Evolutionary conservation across 2,888 invertebrate species (phyloP).

Genomic region (Orthosia incerta): DNA sequence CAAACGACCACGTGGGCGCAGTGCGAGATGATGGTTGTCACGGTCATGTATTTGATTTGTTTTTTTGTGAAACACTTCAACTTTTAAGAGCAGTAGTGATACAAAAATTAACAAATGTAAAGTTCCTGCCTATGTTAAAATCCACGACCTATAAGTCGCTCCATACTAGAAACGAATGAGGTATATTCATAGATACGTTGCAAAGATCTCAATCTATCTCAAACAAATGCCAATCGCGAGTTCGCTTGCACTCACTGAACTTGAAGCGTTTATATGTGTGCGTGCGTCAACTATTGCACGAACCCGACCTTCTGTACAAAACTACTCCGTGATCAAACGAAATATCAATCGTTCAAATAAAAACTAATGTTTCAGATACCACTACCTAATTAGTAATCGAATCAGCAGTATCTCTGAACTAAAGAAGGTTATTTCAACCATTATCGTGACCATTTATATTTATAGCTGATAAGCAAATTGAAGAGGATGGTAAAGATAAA

Average conservation of each 20-base stretch:
- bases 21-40: too few relatives aligned
- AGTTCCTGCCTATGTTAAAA: too few relatives aligned
- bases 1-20: too few relatives aligned
- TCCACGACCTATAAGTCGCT: too few relatives aligned
- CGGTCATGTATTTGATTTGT: too few relatives aligned
- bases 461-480: conserved; percentile 70
- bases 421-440: conserved; percentile 52
- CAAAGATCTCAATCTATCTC: too few relatives aligned
- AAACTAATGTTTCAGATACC: conserved; percentile 63
- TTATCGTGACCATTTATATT: conserved; percentile 70
- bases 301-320: neutral
- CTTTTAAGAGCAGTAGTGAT: too few relatives aligned
- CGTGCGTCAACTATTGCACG: neutral
- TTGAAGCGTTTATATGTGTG: neutral
- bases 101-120: too few relatives aligned
- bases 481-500: conserved; percentile 64
- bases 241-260: neutral
- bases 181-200: too few relatives aligned
- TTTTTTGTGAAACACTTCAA: too few relatives aligned
- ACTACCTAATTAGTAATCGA: conserved; percentile 61
- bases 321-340: conserved; percentile 11
- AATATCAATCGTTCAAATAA: conserved; percentile 48
- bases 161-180: too few relatives aligned
- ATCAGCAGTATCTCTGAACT: conserved; percentile 49
- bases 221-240: neutral